Evolutionary conservation across 2,888 invertebrate species (phyloP), one percentile per base, ranked within the genome.

Genomic region (Odontocerum albicorne): DNA sequence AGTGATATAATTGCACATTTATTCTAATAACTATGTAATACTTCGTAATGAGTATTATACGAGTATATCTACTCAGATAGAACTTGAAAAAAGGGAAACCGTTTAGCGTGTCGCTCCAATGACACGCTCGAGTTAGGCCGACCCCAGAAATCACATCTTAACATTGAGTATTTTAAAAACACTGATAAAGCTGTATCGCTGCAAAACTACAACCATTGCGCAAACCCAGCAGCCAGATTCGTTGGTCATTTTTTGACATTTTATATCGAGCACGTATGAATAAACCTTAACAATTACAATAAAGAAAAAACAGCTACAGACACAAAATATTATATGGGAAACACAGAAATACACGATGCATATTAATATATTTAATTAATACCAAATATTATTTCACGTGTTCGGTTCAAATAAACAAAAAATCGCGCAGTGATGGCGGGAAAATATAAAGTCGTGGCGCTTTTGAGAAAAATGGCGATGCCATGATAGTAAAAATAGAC

Each of bases 121-220:
- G 10, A 27, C 27, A 27, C 27, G 31, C 27, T 31, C 32, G 33
- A 21, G 45, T 56, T 56, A 56, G 56, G 56, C 56, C 56, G 56
- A 42, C 42, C 15, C 56, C 51, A 38, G 27, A 43, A 32, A 47
- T 51, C 51, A 51, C 46, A 17, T 44, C 17, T 40, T 49, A 46
- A 56, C 46, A 32, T 51, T 27, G 46, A 51, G 45, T 45, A 56
- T 42, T 42, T n/a, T 51, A 44, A 55, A 60, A 60, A 60, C 59
- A 60, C 52, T 46, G 44, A 60, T 54, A 50, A 60, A 60, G 59
- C 59, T 53, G 59, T 33, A 59, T 59, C 59, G 52, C 59, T 52
- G 54, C 40, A 19, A 49, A 53, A 55, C 55, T 59, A 27, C 27
- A 27, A 4, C 6, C 27, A 10, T 4, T 27, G 27, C 27, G 27